Conservation (phyloP, 2,888 invertebrate species). For the Ormyrus thymus region DNA sequence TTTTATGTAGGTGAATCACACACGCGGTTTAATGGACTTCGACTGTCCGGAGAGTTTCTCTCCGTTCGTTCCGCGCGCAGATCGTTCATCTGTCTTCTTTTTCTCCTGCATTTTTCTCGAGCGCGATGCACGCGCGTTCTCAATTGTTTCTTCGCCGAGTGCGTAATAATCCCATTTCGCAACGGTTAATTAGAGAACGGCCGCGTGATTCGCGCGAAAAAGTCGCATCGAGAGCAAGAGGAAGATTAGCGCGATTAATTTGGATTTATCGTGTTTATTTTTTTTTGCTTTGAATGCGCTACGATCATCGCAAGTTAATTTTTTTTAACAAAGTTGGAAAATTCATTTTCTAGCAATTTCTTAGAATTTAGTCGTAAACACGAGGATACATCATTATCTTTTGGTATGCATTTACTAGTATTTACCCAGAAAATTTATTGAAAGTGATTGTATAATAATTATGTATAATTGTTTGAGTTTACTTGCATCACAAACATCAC, state of each 20-base stretch:
- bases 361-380: too few relatives aligned
- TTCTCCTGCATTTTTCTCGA: constrained; percentile 12
- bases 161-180: background rate
- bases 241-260: constrained; percentile 1
- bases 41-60: constrained; percentile 11
- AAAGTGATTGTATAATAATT: too few relatives aligned
- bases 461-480: too few relatives aligned
- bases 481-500: too few relatives aligned
- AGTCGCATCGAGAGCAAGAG: too few relatives aligned
- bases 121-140: constrained; percentile 3
- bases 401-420: too few relatives aligned
- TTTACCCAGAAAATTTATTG: too few relatives aligned
- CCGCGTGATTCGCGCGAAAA: too few relatives aligned
- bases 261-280: background rate
- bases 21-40: constrained; percentile 39
- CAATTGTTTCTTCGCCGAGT: constrained; percentile 16
- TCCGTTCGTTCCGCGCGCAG: background rate
- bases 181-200: too few relatives aligned
- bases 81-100: constrained; percentile 20
- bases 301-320: background rate
- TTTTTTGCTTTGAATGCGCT: background rate
- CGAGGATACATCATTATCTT: too few relatives aligned
- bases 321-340: background rate
- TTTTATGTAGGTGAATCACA: background rate
- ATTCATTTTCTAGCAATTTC: too few relatives aligned